Conservation (phyloP, 2,888 invertebrate species). For the Andricus curvator region DNA sequence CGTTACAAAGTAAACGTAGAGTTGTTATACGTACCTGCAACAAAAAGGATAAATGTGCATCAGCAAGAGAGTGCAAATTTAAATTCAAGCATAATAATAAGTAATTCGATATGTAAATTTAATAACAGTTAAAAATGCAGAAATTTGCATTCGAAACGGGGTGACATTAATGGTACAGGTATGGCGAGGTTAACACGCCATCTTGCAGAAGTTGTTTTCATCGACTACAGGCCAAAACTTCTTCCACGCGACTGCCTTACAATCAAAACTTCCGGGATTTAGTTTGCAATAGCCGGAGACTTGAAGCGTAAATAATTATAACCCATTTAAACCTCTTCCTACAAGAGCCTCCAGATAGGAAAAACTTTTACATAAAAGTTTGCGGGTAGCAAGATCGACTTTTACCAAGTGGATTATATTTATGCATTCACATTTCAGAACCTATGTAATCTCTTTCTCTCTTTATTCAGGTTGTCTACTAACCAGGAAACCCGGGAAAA, state of each 20-base stretch:
- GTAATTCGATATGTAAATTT: conserved; percentile 34
- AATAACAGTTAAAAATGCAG: conserved; percentile 27
- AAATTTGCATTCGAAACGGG: conserved; percentile 41
- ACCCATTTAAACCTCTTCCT: conserved; percentile 55
- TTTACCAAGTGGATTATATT: conserved; percentile 3
- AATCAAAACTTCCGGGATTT: conserved; percentile 64
- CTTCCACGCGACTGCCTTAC: conserved; percentile 51
- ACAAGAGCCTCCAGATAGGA: conserved; percentile 33
- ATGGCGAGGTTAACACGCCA: conserved; percentile 30
- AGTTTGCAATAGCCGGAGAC: conserved; percentile 62
- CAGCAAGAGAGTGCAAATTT: background rate
- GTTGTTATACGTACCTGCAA: conserved; percentile 70
- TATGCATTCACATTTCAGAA: background rate
- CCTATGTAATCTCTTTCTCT: too few species aligned
- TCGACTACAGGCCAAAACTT: conserved; percentile 49
- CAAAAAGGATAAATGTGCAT: conserved; percentile 58
- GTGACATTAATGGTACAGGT: conserved; percentile 34
- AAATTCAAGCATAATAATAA: conserved; percentile 13
- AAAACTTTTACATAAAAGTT: conserved; percentile 45
- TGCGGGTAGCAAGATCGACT: background rate
- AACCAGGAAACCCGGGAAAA: too few species aligned
- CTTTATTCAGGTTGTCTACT: too few species aligned
- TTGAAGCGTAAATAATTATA: conserved; percentile 69
- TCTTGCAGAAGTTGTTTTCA: conserved; percentile 46
- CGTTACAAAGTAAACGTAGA: too few species aligned